A percentile compares a stretch with the other conserved stretches of the same genome.
Evolutionary conservation across 2,888 invertebrate species (phyloP).

Genomic region (Drosophila meridionalis): DNA sequence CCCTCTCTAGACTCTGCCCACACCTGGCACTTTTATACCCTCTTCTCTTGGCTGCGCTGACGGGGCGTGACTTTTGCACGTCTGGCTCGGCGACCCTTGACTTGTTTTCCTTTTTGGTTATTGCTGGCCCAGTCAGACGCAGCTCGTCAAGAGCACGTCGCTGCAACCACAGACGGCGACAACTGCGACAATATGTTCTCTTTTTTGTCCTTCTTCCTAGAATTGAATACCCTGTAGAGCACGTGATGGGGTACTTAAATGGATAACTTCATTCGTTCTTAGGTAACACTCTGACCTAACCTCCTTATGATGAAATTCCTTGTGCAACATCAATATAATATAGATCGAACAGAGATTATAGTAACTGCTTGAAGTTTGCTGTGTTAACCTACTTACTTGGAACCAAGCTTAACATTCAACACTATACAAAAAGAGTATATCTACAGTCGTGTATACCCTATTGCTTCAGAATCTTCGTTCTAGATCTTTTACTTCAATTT

Average conservation of each 20-base stretch:
- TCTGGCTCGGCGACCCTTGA: conserved; percentile 69
- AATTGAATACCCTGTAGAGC: neutral
- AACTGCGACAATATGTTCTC: conserved; percentile 47
- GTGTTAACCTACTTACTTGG: too few species aligned
- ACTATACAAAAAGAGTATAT: neutral
- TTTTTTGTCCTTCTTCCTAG: neutral
- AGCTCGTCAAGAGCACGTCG: conserved; percentile 59
- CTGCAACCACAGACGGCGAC: conserved; percentile 54
- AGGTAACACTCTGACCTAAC: neutral
- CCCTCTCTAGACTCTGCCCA: neutral
- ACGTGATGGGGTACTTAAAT: neutral
- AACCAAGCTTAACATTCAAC: too few species aligned
- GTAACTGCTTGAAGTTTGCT: too few species aligned
- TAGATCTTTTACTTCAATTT: neutral
- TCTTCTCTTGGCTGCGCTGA: neutral
- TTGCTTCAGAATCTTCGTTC: neutral
- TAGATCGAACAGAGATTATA: neutral
- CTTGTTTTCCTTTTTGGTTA: conserved; percentile 61
- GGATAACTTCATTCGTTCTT: neutral
- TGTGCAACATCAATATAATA: neutral
- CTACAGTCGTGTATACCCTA: neutral
- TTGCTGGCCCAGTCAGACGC: conserved; percentile 53
- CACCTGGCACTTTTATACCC: neutral
- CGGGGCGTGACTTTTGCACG: conserved; percentile 71
- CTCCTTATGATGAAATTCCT: neutral